Evolutionary conservation across 2,797 vertebrate genomes (phyloP).

Genomic region (Selene dorsalis): DNA sequence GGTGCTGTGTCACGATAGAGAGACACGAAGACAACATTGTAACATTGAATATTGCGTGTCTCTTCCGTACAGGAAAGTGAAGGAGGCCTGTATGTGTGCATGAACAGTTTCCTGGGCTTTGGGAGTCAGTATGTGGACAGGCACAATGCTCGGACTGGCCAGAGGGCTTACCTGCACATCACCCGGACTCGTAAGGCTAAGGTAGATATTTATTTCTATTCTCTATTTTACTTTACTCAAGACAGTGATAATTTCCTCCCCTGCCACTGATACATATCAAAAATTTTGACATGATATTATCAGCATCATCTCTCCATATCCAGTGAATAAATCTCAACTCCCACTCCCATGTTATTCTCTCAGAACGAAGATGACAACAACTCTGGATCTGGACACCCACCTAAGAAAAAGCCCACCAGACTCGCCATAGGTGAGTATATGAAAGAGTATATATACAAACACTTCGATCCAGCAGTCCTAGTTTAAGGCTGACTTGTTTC

Average conservation of each 20-base stretch:
- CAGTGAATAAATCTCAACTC: neutral
- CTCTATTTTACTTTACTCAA: neutral
- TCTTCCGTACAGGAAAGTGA: slow-evolving; percentile 89
- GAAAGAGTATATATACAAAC: neutral
- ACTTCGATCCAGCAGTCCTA: neutral
- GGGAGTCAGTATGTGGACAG: slow-evolving; percentile 94
- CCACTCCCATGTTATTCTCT: slow-evolving; percentile 10
- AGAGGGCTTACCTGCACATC: slow-evolving; percentile 95
- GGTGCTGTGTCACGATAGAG: slow-evolving; percentile 1
- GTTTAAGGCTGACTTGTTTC: neutral
- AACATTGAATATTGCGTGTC: neutral
- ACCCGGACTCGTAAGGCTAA: slow-evolving; percentile 90
- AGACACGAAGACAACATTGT: neutral
- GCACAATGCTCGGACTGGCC: slow-evolving; percentile 91
- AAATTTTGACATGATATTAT: neutral
- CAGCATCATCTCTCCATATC: neutral
- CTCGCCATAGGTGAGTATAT: slow-evolving; percentile 91
- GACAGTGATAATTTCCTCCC: neutral
- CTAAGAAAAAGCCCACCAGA: slow-evolving; percentile 98
- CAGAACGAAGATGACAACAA: slow-evolving; percentile 93
- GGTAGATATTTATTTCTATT: slow-evolving; percentile 64
- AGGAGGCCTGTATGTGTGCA: slow-evolving; percentile 96
- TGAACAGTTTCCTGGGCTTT: slow-evolving; percentile 98
- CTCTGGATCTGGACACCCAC: slow-evolving; percentile 93
- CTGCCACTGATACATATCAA: neutral